Conservation (phyloP, 2,888 invertebrate genomes). For the Mylabris sibirica region DNA sequence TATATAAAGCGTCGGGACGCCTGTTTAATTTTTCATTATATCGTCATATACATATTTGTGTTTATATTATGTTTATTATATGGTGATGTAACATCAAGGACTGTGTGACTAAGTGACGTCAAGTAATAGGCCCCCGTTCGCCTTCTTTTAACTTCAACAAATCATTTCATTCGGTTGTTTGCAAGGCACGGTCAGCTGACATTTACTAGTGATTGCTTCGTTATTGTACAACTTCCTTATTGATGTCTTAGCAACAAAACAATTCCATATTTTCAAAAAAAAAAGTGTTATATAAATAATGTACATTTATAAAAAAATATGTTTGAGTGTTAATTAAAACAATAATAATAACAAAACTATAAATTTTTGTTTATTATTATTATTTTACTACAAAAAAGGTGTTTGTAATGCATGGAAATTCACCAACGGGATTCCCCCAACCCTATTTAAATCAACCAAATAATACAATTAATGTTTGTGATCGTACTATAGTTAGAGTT, state of each 20-base stretch:
- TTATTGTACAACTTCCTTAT: constrained; percentile 25
- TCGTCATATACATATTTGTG: neutral
- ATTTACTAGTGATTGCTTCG: constrained; percentile 30
- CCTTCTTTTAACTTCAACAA: constrained; percentile 39
- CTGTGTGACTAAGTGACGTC: constrained; percentile 38
- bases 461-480: constrained; percentile 49
- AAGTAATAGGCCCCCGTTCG: constrained; percentile 33
- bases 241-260: constrained; percentile 3
- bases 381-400: neutral
- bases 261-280: neutral
- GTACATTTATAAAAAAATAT: neutral
- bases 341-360: too few species aligned
- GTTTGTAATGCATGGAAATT: constrained; percentile 33
- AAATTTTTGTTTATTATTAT: neutral
- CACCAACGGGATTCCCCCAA: constrained; percentile 32
- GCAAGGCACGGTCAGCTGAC: constrained; percentile 41
- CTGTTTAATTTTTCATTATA: neutral
- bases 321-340: neutral
- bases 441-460: constrained; percentile 28
- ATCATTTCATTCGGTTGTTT: constrained; percentile 39
- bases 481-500: constrained; percentile 58
- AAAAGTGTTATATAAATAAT: neutral
- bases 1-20: constrained; percentile 10
- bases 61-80: constrained; percentile 16
- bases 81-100: constrained; percentile 37